These are phyloP conservation scores for Leptestheria dahalacensis DNA, from an alignment of 1,140 invertebrate species.

Conservation along the genomic window DNA sequence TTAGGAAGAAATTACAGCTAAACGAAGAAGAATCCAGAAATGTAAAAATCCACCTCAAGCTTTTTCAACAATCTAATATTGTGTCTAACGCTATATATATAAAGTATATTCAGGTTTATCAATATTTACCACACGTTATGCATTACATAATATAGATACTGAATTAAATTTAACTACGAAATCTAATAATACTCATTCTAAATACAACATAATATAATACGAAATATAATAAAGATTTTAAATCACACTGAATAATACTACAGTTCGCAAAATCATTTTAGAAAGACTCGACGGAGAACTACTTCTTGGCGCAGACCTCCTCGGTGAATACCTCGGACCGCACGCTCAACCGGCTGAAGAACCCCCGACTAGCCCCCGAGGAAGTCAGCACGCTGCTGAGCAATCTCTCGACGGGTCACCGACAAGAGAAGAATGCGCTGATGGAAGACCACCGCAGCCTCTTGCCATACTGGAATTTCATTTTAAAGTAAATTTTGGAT, in stretches of 20 bases:
- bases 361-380: slow-evolving; percentile 48
- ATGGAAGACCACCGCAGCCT: slow-evolving; percentile 23
- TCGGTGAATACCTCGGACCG: slow-evolving; percentile 57
- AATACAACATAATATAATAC: neutral
- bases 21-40: neutral
- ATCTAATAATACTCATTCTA: too few species aligned
- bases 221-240: too few species aligned
- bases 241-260: too few species aligned
- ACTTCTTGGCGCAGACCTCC: slow-evolving; percentile 29
- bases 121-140: too few species aligned
- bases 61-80: too few species aligned
- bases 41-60: neutral
- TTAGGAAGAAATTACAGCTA: neutral
- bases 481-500: slow-evolving; percentile 27
- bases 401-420: slow-evolving; percentile 24
- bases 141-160: too few species aligned
- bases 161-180: too few species aligned
- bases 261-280: too few species aligned
- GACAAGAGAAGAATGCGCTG: slow-evolving; percentile 24
- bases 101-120: too few species aligned
- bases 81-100: too few species aligned
- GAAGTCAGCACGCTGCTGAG: slow-evolving; percentile 40
- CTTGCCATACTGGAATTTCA: slow-evolving; percentile 31
- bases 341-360: slow-evolving; percentile 58
- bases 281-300: slow-evolving; percentile 25